phyloP scores from a whole-genome alignment of 1,140 invertebrate genomes.

The Papilio aristodemus region DNA sequence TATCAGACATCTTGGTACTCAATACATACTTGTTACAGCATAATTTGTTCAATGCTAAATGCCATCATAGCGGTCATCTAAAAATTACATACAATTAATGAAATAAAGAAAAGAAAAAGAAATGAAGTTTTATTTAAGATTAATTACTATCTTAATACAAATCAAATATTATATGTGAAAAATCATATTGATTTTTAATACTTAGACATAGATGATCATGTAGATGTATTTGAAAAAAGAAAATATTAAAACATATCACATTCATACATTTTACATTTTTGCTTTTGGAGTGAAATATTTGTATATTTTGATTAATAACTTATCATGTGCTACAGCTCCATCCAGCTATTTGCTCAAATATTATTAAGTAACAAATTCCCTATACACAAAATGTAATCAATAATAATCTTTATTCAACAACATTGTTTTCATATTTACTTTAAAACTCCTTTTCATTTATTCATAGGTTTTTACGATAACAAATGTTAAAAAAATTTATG shows the following conservation, averaged over 20 bases:
- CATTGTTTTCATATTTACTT: neutral
- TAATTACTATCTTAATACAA: neutral
- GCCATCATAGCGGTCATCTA: conserved; percentile 10
- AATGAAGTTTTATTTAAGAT: too few species aligned
- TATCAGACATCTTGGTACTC: conserved; percentile 69
- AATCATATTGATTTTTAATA: too few species aligned
- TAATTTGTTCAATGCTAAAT: conserved; percentile 25
- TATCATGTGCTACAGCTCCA: too few species aligned
- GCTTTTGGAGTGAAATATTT: too few species aligned
- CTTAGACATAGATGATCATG: too few species aligned
- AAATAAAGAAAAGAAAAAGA: too few species aligned
- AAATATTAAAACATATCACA: too few species aligned
- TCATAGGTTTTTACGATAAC: neutral
- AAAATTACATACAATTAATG: neutral
- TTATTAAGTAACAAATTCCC: too few species aligned
- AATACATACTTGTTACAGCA: conserved; percentile 48
- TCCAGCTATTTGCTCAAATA: too few species aligned
- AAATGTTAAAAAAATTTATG: neutral
- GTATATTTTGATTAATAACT: too few species aligned
- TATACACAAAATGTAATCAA: neutral
- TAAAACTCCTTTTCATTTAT: neutral
- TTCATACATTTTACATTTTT: too few species aligned
- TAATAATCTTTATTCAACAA: neutral
- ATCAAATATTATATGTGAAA: neutral
- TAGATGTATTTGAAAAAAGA: too few species aligned